phyloP scores from a whole-genome alignment of 2,113 vertebrate species.

The Telmatochromis sp. region DNA sequence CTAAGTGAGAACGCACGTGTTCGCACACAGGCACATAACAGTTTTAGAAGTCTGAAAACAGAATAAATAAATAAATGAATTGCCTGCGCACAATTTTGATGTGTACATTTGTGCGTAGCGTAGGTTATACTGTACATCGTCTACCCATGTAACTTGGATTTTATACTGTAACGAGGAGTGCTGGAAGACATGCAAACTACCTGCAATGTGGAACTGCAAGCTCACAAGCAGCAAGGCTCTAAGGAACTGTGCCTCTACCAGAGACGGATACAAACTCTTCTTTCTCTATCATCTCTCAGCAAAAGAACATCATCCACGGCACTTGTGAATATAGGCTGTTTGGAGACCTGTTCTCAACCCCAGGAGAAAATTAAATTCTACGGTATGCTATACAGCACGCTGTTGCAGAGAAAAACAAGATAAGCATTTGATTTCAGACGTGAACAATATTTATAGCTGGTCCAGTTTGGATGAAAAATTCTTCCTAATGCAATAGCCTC shows the following conservation, averaged over 20 bases:
- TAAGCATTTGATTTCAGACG: not conserved
- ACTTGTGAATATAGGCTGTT: not conserved
- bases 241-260: constrained; percentile 9
- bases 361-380: not conserved
- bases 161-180: not conserved
- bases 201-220: not conserved
- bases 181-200: not conserved
- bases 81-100: not conserved
- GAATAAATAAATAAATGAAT: not conserved
- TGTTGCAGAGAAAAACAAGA: not conserved
- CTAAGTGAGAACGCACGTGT: not conserved
- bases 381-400: not conserved
- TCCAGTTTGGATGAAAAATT: not conserved
- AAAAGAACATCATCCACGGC: not conserved
- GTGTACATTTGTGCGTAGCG: not conserved
- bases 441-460: not conserved
- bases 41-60: not conserved
- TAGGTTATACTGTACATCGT: not conserved
- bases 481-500: not conserved
- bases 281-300: not conserved
- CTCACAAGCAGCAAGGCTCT: not conserved
- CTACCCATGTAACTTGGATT: not conserved
- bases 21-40: not conserved
- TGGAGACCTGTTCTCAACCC: not conserved
- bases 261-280: not conserved